These are phyloP conservation scores for Scaptomyza graminum DNA, from an alignment of 1,140 invertebrate genomes.

Conservation along the genomic window DNA sequence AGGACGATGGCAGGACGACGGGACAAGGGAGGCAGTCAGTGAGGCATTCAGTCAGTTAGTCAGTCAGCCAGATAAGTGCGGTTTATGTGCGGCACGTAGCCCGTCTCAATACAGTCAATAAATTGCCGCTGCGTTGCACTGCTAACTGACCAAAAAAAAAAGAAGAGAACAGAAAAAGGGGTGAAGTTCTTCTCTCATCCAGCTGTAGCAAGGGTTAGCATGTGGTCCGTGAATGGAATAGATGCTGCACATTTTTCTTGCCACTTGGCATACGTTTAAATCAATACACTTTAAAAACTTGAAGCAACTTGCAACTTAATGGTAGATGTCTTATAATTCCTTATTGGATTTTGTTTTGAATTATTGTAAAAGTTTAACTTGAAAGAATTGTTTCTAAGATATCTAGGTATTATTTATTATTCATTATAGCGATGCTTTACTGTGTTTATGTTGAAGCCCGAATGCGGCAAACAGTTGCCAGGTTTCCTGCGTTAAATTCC, in stretches of 20 bases:
- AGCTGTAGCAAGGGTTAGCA: constrained; percentile 16
- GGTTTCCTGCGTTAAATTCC: constrained; percentile 45
- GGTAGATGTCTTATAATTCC: too few relatives aligned
- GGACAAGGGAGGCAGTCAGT: constrained; percentile 8
- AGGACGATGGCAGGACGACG: background rate
- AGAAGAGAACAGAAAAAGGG: background rate
- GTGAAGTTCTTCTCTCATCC: background rate
- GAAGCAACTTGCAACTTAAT: background rate
- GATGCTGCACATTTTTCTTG: constrained; percentile 51
- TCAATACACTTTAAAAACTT: constrained; percentile 44
- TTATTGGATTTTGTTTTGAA: too few relatives aligned
- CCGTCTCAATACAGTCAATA: constrained; percentile 78
- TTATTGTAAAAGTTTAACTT: too few relatives aligned
- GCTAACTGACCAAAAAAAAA: constrained; percentile 49
- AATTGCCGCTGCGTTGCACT: constrained; percentile 64
- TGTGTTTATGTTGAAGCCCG: constrained; percentile 11
- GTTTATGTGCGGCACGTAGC: constrained; percentile 78
- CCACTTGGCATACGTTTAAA: constrained; percentile 12
- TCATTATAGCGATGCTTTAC: background rate
- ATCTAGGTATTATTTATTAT: too few relatives aligned
- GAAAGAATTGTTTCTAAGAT: too few relatives aligned
- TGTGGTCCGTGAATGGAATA: constrained; percentile 36
- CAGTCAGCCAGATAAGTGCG: constrained; percentile 79
- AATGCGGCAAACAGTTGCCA: constrained; percentile 27
- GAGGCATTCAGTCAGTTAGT: constrained; percentile 67